Base-by-base conservation (phyloP, 2,888 invertebrate species). In the Phaedon cochleariae region DNA sequence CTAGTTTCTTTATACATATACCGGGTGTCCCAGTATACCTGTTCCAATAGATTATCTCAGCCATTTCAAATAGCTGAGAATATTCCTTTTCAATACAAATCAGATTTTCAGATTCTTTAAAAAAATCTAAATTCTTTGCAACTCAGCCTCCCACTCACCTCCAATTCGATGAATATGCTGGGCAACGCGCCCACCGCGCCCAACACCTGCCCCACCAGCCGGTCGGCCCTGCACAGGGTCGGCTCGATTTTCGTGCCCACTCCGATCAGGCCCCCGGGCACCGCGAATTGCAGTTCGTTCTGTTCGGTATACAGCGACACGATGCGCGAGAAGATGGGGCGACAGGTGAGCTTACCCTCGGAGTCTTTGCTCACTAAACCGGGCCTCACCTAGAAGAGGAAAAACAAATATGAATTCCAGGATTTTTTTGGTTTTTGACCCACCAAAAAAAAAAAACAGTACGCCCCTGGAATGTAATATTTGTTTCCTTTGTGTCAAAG, bases 211-310 rank as follows among this genome's bases (percentile, higher is more conserved):
- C 99, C 99, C 1, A 99, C 99, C 81, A 99, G 89, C 80, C 98
- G 91, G 87, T 99, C 99, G 67, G 98, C 99, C 80, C 99, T 90
- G 82, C 99, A 99, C 54, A 99, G 87, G 0, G 98, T 99, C 1
- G 99, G 99, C 83, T 99, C 99, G 79, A 99, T 99, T 85, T 96
- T 96, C 3, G 98, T 99, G 72, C 99, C 99, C 21, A 99, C 98
- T 81, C 97, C 99, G 80, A 99, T 99, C 57, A 99, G 88, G n/a
- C 99, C 99, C 70, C 99, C 99, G 62, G 99, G 99, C 60, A 98
- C 99, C 20, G 99, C 99, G 85, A 94, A 99, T 84, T 98, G 97
- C 63, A 99, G 88, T 83, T 95, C 97, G 85, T 99, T 99, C 85
- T 98, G 97, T 84, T 99, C 99, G 45, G 99, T 95, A 84, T 93